These are phyloP conservation scores for Caenorhabditis sulstoni DNA, from an alignment of 2,888 invertebrate species.

Conservation along the genomic window DNA sequence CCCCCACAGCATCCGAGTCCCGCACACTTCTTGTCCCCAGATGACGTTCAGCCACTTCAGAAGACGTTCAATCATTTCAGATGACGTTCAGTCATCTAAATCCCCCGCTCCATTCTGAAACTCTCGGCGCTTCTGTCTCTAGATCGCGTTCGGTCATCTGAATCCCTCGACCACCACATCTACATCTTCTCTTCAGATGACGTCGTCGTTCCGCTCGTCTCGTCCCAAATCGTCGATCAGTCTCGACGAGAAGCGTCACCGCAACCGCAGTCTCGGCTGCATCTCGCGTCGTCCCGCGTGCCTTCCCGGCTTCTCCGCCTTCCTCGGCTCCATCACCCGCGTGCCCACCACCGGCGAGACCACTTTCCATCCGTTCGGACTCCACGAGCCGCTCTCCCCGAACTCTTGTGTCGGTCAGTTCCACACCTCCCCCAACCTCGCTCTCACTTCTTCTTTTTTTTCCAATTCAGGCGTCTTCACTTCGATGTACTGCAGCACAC, in stretches of 20 bases:
- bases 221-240: slow-evolving; percentile 48
- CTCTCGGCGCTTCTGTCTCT: too few relatives aligned
- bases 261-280: slow-evolving; percentile 54
- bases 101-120: too few relatives aligned
- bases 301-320: slow-evolving; percentile 54
- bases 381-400: slow-evolving; percentile 40
- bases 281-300: slow-evolving; percentile 45
- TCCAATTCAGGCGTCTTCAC: slow-evolving; percentile 54
- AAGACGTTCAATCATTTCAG: too few relatives aligned
- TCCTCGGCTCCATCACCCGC: slow-evolving; percentile 41
- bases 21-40: too few relatives aligned
- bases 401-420: slow-evolving; percentile 49
- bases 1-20: too few relatives aligned
- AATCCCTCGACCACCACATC: too few relatives aligned
- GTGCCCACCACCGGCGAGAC: slow-evolving; percentile 46
- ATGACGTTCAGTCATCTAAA: too few relatives aligned
- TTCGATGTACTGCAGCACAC: slow-evolving; percentile 55
- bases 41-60: too few relatives aligned
- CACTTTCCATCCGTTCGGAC: slow-evolving; percentile 57
- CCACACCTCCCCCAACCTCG: background rate
- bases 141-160: too few relatives aligned
- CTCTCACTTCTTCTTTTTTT: background rate
- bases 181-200: background rate
- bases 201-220: slow-evolving; percentile 11
- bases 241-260: slow-evolving; percentile 47